Evolutionary conservation across 1,140 invertebrate species (phyloP).

Genomic region (Drosophila melanogaster): DNA sequence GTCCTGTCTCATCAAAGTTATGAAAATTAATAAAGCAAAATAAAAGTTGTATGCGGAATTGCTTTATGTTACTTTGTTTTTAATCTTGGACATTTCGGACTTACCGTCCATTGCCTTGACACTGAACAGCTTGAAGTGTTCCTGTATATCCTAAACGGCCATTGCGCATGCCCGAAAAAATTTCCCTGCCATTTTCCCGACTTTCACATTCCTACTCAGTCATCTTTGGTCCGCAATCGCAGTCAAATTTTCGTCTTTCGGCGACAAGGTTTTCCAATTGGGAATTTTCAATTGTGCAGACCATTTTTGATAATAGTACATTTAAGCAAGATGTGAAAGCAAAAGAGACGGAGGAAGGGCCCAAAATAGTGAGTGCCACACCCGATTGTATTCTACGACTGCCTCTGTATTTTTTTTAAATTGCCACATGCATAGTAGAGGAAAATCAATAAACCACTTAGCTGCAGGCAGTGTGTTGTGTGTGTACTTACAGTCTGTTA

Average conservation of each 20-base stretch:
- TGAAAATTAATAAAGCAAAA: too few species aligned
- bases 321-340: constrained; percentile 62
- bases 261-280: constrained; percentile 26
- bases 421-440: not conserved
- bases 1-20: not conserved
- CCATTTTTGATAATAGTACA: constrained; percentile 23
- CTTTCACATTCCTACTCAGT: constrained; percentile 3
- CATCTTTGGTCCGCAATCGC: constrained; percentile 8
- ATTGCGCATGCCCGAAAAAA: constrained; percentile 41
- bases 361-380: constrained; percentile 39
- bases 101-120: constrained; percentile 63
- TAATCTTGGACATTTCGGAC: not conserved
- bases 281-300: constrained; percentile 4
- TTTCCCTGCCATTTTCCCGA: constrained; percentile 33
- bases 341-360: not conserved
- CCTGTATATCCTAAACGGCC: constrained; percentile 13
- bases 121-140: constrained; percentile 55
- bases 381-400: constrained; percentile 1
- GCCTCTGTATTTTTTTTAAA: not conserved
- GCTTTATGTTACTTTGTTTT: not conserved
- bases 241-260: constrained; percentile 50
- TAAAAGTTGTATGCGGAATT: too few species aligned
- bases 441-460: constrained; percentile 54
- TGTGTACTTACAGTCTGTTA: not conserved
- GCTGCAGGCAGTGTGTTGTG: not conserved